Evolutionary conservation across 2,113 vertebrate genomes (phyloP).

Genomic region (Brevimyrus niger): DNA sequence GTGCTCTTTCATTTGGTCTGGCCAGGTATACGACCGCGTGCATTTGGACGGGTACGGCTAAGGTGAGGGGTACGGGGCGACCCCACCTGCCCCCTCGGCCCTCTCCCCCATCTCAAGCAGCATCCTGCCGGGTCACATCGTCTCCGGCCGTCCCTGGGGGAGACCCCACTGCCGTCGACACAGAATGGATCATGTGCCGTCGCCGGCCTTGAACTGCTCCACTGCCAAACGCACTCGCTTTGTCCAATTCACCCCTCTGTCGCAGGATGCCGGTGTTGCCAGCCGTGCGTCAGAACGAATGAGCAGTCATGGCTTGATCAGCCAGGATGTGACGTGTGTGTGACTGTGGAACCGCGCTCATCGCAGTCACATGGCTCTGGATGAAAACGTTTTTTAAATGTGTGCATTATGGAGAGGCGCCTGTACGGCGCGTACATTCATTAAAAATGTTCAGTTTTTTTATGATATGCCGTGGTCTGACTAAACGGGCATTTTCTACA

Average conservation of each 20-base stretch:
- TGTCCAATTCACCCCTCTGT: neutral
- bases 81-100: neutral
- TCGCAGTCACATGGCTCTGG: neutral
- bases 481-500: neutral
- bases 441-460: neutral
- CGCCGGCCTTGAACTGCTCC: neutral
- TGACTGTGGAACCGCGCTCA: neutral
- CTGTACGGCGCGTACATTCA: neutral
- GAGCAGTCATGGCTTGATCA: neutral
- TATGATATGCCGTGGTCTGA: neutral
- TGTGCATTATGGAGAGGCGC: neutral
- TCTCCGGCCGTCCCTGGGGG: neutral
- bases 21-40: neutral
- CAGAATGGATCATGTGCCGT: neutral
- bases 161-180: neutral
- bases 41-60: neutral
- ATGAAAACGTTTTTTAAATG: too few relatives aligned
- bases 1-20: neutral
- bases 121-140: neutral
- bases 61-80: neutral
- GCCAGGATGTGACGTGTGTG: neutral
- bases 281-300: neutral
- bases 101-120: neutral
- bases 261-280: neutral
- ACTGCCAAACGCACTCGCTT: neutral